These are phyloP conservation scores for Haliclona indistincta DNA, from an alignment of 37 sponge, comb jelly and placozoan species.

Conservation along the genomic window DNA sequence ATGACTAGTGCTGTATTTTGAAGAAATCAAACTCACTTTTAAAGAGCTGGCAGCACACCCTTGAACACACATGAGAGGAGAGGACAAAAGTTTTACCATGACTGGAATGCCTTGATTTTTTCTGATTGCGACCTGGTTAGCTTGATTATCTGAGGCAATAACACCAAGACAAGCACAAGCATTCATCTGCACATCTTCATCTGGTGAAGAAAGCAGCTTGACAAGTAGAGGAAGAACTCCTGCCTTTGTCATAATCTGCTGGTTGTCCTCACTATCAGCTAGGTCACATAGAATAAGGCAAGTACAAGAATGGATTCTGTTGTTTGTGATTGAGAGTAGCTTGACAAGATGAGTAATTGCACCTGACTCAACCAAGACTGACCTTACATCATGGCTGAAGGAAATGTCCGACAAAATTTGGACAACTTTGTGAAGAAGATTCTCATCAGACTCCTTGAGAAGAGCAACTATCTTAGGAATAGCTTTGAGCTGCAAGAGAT, in stretches of 20 bases:
- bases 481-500: conserved; percentile 9
- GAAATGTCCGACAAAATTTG: conserved; percentile 73
- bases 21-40: background rate
- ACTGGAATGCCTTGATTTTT: conserved; percentile 21
- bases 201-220: conserved; percentile 39
- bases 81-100: conserved; percentile 32
- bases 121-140: conserved; percentile 30
- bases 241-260: conserved; percentile 26
- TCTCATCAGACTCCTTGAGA: conserved; percentile 30
- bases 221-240: conserved; percentile 53
- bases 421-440: conserved; percentile 34
- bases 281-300: conserved; percentile 67
- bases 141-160: conserved; percentile 30
- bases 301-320: conserved; percentile 58
- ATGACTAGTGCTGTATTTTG: too few relatives aligned
- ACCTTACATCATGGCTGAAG: conserved; percentile 18
- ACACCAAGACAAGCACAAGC: conserved; percentile 62
- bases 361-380: conserved; percentile 29
- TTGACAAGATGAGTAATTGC: conserved; percentile 56
- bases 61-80: conserved; percentile 30
- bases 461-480: conserved; percentile 40
- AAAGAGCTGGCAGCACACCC: background rate
- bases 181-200: conserved; percentile 59
- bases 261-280: conserved; percentile 33
- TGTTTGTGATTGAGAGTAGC: conserved; percentile 42